These are phyloP conservation scores for Muscicapa striata DNA, from an alignment of 2,797 vertebrate species.

Conservation along the genomic window DNA sequence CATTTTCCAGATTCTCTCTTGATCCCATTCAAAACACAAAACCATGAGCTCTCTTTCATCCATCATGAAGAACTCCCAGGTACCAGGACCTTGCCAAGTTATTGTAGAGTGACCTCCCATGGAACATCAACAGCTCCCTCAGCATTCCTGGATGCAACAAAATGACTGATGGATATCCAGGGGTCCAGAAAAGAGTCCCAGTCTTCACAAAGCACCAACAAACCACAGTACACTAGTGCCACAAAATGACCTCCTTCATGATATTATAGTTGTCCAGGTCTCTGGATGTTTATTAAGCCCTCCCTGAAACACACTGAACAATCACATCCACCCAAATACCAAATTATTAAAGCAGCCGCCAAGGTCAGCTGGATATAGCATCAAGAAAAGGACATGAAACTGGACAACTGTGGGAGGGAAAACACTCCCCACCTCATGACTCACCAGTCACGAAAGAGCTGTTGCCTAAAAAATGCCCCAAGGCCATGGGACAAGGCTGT, in stretches of 20 bases:
- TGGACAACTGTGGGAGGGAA: fast-evolving
- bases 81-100: fast-evolving
- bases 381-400: fast-evolving
- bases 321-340: neutral
- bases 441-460: neutral
- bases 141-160: neutral
- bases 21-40: too few relatives aligned
- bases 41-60: neutral
- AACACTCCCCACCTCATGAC: neutral
- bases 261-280: fast-evolving
- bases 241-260: fast-evolving
- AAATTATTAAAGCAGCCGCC: fast-evolving
- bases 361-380: neutral
- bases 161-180: neutral
- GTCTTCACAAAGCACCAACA: neutral
- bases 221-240: fast-evolving
- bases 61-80: fast-evolving
- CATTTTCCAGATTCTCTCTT: fast-evolving
- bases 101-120: fast-evolving
- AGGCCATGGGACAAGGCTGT: neutral
- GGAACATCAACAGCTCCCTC: neutral
- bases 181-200: fast-evolving
- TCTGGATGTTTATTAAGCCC: neutral
- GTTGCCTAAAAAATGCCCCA: neutral
- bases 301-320: fast-evolving